Base-by-base conservation (phyloP, 1,140 invertebrate species). In the Lepidurus arcticus region DNA sequence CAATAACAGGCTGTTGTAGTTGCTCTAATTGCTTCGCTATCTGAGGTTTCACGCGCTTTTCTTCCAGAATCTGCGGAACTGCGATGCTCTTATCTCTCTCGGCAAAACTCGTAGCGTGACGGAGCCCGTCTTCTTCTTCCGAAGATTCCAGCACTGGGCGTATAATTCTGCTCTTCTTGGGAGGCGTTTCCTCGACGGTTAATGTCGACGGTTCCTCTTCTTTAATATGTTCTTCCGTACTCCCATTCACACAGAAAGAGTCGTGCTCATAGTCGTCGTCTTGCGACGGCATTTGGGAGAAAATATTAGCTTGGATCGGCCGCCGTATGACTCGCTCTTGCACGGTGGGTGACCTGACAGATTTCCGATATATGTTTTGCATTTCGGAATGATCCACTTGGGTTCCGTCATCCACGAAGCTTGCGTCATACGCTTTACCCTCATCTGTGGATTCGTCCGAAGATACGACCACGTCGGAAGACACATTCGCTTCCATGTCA, bases 241-340 rank as follows among this genome's bases (percentile, higher is more conserved):
- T 74, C 7, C 44, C 75, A 44, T 73, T 42, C 13, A 78, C 78
- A 45, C 78, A 78, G 21, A 78, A 78, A 9, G 78, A 78, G 42
- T 78, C 78, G 42, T 74, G 75, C 24, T 73, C 78, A 34, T 78
- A 78, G 43, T 75, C 73, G 13, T 73, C 74, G 16, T 78, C 73
- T 45, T 78, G 78, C n/a, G 53, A 44, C 24, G 45, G 44, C 26
- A 45, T 42, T 24, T 78, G 78, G n/a, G 78, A 78, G 44, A 44
- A 78, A 24, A 78, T 75, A 26, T 78, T 42, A 26, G 73, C 75
- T 13, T 8, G 73, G 43, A 78, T 78, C 42, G 65, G 78, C 42
- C 43, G 73, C 65, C 24, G 53, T 24, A 44, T 26, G 24, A 78
- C 24, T 42, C 73, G 44, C 21, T 74, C 16, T 21, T 24, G 73